Conservation (phyloP, 1,140 invertebrate species). For the Nixonia krombeini region DNA sequence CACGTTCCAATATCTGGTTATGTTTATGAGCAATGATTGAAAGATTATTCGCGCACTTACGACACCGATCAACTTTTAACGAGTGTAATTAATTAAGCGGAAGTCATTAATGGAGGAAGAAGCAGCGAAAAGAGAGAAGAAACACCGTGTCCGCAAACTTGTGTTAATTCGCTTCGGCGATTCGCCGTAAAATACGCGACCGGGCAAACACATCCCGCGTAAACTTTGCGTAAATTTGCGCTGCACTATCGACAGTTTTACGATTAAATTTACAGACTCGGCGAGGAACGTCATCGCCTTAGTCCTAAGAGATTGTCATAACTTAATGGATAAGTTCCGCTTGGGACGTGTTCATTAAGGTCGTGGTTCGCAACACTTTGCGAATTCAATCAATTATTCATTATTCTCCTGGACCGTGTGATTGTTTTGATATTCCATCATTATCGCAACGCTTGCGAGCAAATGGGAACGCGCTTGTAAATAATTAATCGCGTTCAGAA, state of each 20-base stretch:
- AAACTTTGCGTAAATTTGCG: background rate
- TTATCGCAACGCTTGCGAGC: no score
- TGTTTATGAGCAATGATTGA: no score
- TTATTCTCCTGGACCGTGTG: background rate
- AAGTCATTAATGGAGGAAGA: no score
- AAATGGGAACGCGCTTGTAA: no score
- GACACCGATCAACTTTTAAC: background rate
- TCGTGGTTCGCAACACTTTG: background rate
- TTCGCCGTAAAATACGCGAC: no score
- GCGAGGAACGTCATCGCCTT: background rate
- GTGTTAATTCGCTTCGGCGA: no score
- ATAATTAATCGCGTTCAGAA: no score
- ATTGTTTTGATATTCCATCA: no score
- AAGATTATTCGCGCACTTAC: background rate
- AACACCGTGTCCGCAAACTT: no score
- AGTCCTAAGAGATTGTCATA: background rate
- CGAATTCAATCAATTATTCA: background rate
- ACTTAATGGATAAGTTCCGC: slow-evolving; percentile 1
- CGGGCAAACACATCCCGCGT: no score
- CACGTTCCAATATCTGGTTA: no score
- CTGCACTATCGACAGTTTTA: background rate
- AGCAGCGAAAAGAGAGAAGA: no score
- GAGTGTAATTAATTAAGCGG: background rate
- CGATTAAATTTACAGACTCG: background rate
- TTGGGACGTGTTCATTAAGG: background rate